phyloP scores from a whole-genome alignment of 2,113 vertebrate species.

The Siniperca knerii region DNA sequence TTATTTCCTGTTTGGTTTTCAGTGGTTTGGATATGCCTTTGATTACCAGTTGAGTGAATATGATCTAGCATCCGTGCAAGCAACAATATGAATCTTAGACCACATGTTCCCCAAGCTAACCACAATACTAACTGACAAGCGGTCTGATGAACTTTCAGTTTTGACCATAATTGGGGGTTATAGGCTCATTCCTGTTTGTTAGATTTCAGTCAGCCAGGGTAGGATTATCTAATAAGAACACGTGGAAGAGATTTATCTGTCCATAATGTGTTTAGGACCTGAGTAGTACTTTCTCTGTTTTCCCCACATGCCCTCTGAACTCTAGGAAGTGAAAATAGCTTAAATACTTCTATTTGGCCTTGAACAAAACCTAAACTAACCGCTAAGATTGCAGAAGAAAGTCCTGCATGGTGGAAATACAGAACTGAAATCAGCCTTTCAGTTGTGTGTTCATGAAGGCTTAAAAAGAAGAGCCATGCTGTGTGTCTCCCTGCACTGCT shows the following conservation, averaged over 20 bases:
- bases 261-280: slow-evolving; percentile 19
- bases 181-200: background rate
- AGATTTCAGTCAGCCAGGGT: slow-evolving; percentile 12
- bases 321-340: background rate
- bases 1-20: background rate
- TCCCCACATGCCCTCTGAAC: background rate
- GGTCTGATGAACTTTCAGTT: background rate
- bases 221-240: slow-evolving; percentile 26
- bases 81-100: background rate
- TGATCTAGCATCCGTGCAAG: background rate
- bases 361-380: background rate
- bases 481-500: background rate
- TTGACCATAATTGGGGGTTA: background rate
- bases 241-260: slow-evolving; percentile 7
- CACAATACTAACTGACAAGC: background rate
- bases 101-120: background rate
- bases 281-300: slow-evolving; percentile 6
- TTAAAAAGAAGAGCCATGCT: slow-evolving; percentile 25
- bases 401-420: background rate
- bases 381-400: background rate
- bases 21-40: slow-evolving; percentile 2
- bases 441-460: background rate
- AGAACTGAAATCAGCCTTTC: slow-evolving; percentile 8
- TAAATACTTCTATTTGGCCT: background rate
- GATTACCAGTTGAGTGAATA: background rate